phyloP scores from a whole-genome alignment of 2,888 invertebrate species.

The Julus scanicus region DNA sequence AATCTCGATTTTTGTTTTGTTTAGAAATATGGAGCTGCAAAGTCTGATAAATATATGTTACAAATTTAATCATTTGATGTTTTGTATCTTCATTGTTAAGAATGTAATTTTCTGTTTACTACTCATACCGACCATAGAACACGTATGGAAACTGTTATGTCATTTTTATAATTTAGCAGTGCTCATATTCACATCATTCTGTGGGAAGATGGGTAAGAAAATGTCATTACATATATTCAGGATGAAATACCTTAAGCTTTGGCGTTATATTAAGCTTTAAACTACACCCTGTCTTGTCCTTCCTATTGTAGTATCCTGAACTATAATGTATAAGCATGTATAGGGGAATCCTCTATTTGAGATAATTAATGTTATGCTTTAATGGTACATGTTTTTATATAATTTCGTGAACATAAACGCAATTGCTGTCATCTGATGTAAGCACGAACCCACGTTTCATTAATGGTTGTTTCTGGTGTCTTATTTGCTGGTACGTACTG shows the following conservation, averaged over 20 bases:
- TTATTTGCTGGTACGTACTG: neutral
- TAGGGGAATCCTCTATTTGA: neutral
- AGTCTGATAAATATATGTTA: neutral
- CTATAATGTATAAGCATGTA: neutral
- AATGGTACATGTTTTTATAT: constrained; percentile 17
- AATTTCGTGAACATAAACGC: neutral
- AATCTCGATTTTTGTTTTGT: neutral
- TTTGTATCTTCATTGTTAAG: too few species aligned
- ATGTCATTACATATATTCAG: too few species aligned
- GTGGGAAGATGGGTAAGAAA: too few species aligned
- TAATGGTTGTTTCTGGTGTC: neutral
- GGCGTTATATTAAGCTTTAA: too few species aligned
- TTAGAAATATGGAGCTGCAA: neutral
- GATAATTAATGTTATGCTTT: constrained; percentile 10
- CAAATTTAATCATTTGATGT: neutral
- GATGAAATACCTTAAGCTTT: too few species aligned
- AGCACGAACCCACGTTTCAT: constrained; percentile 6
- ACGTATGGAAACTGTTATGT: too few species aligned
- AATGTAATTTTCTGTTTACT: too few species aligned
- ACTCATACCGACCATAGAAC: too few species aligned
- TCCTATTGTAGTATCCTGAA: too few species aligned
- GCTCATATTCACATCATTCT: too few species aligned
- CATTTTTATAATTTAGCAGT: too few species aligned
- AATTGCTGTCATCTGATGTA: neutral
- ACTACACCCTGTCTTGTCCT: too few species aligned